A percentile compares a stretch with the other conserved stretches of the same genome.
Evolutionary conservation across 2,113 vertebrate genomes (phyloP).

Genomic region (Xerus inauris): DNA sequence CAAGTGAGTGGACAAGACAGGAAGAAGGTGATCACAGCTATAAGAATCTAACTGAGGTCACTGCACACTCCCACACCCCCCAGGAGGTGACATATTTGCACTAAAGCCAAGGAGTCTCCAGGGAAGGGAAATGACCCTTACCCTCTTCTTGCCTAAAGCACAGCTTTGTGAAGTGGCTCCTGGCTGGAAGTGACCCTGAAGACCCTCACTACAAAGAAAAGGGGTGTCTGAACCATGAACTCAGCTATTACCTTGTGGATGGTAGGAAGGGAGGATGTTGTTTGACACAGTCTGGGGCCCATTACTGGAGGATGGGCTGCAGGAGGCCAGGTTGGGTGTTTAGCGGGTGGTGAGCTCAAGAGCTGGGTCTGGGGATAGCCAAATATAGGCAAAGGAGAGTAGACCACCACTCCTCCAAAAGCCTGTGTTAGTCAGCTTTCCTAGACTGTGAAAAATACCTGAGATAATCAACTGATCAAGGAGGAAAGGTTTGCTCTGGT

Average conservation of each 20-base stretch:
- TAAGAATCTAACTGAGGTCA: background rate
- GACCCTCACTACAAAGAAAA: background rate
- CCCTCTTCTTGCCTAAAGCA: background rate
- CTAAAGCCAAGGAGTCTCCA: background rate
- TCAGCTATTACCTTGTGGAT: background rate
- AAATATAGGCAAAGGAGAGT: background rate
- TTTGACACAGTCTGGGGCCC: background rate
- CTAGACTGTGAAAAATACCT: background rate
- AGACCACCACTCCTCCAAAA: background rate
- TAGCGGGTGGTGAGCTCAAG: background rate
- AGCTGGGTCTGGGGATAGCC: background rate
- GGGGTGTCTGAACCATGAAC: background rate
- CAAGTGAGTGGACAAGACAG: rapidly evolving
- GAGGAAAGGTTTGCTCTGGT: background rate
- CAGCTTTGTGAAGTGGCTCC: background rate
- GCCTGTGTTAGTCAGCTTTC: background rate
- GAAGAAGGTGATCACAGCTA: background rate
- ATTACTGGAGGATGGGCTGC: background rate
- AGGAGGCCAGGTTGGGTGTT: background rate
- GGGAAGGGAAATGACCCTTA: too few species aligned
- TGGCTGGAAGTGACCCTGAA: background rate
- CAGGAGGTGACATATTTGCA: background rate
- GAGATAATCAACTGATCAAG: background rate
- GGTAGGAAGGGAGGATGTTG: background rate
- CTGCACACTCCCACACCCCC: background rate